These are phyloP conservation scores for Heterodera filipjevi DNA, from an alignment of 2,888 invertebrate species.

Conservation along the genomic window DNA sequence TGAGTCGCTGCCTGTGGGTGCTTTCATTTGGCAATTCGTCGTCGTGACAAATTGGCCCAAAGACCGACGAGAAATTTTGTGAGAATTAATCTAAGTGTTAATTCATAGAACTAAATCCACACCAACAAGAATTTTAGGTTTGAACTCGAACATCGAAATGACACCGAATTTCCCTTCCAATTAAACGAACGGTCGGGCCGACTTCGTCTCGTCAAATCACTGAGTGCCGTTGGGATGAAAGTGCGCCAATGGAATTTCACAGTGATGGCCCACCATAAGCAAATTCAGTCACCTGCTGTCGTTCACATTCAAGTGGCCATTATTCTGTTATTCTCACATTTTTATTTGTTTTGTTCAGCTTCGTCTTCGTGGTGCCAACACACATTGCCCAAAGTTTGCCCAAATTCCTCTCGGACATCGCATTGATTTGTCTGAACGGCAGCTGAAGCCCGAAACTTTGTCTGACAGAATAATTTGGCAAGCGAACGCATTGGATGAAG, in stretches of 20 bases:
- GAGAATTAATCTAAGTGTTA: background rate
- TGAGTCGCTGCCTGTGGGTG: conserved; percentile 39
- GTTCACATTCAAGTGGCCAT: background rate
- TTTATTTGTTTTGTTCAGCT: conserved; percentile 65
- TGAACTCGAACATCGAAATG: conserved; percentile 26
- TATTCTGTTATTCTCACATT: background rate
- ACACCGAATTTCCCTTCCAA: conserved; percentile 39
- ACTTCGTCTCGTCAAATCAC: conserved; percentile 32
- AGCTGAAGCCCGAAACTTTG: conserved; percentile 27
- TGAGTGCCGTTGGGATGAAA: conserved; percentile 7
- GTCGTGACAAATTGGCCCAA: conserved; percentile 38
- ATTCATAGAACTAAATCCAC: no score
- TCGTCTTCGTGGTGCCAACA: conserved; percentile 73
- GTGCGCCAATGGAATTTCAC: conserved; percentile 30
- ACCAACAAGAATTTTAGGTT: conserved; percentile 14
- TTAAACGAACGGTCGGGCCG: conserved; percentile 40
- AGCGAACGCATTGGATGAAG: conserved; percentile 38
- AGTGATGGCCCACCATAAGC: conserved; percentile 19
- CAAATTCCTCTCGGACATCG: conserved; percentile 38
- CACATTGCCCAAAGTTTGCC: conserved; percentile 65
- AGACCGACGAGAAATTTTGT: conserved; percentile 34
- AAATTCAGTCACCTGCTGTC: conserved; percentile 1
- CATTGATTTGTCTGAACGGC: conserved; percentile 54
- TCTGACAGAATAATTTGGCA: conserved; percentile 38
- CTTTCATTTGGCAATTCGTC: conserved; percentile 39